phyloP scores from a whole-genome alignment of 2,888 invertebrate species.

The Meloe dianella region DNA sequence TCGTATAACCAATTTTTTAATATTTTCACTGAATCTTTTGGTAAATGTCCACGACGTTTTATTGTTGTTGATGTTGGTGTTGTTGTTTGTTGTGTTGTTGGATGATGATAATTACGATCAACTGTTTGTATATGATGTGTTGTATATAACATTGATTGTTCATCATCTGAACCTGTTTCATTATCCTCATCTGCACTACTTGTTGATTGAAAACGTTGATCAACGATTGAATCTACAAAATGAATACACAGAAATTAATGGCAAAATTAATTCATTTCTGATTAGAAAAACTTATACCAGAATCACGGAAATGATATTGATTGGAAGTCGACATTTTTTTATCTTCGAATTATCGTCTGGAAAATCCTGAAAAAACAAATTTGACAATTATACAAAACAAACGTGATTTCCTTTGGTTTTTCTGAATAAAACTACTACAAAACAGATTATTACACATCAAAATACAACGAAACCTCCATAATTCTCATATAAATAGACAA shows the following conservation, averaged over 20 bases:
- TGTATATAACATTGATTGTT: slow-evolving; percentile 44
- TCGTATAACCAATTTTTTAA: slow-evolving; percentile 58
- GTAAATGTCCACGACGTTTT: slow-evolving; percentile 55
- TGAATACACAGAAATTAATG: background rate
- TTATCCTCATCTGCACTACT: slow-evolving; percentile 52
- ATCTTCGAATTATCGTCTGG: background rate
- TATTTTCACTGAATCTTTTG: slow-evolving; percentile 57
- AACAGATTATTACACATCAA: background rate
- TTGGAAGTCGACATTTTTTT: slow-evolving; percentile 40
- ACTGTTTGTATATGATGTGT: slow-evolving; percentile 20
- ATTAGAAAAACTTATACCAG: slow-evolving; percentile 22
- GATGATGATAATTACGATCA: slow-evolving; percentile 4
- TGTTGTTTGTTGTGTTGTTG: background rate
- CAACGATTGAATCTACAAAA: slow-evolving; percentile 28
- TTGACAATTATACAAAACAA: background rate
- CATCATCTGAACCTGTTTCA: slow-evolving; percentile 47
- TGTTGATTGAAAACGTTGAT: slow-evolving; percentile 45
- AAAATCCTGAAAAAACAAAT: slow-evolving; percentile 24
- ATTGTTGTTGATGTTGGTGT: slow-evolving; percentile 46
- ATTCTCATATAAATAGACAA: slow-evolving; percentile 2
- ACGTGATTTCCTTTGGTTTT: background rate
- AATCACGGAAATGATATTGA: slow-evolving; percentile 40
- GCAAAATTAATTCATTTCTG: background rate
- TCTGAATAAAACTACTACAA: background rate
- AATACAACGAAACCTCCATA: background rate